Base-by-base conservation (phyloP, 2,888 invertebrate genomes). In the Orchestes rusci region DNA sequence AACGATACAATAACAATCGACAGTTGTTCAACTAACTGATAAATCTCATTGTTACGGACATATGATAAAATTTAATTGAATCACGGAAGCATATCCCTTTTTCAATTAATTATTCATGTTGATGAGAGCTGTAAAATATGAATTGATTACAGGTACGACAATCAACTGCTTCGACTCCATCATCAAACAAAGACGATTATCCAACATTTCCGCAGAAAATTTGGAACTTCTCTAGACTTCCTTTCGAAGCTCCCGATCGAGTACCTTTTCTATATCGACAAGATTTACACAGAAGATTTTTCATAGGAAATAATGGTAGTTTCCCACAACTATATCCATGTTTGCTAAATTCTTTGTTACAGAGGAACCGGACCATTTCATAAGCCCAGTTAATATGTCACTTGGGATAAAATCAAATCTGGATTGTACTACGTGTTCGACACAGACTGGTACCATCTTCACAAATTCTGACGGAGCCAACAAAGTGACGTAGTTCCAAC, bases 171-270 rank as follows among this genome's bases (percentile, higher is more conserved):
- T n/a, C n/a, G n/a, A n/a, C n/a, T n/a, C n/a, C n/a, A n/a, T n/a
- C n/a, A n/a, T n/a, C n/a, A n/a, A n/a, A n/a, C n/a, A 16, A 34
- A 23, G 61, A 61, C 37, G 60, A 61, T 12, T 54, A 62, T 39
- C 54, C 62, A 5, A 50, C 60, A 7, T 56, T 65, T 20, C 61
- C 65, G 1, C 65, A 65, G 42, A 56, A 65, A 50, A 64, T 66
- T 49, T 67, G 67, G 67, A 67, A 66, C 42, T 54, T 67, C 17
- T 65, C 66, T 29, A 52, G 64, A 42, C 40, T 67, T 37, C 64
- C 67, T 10, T 64, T 67, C 52, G 67, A 67, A 40, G 62, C 62
- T 34, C 57, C 59, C 17, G 65, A 66, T 31, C 55, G 66, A 43
- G 61, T 60, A 17, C 66, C 63, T 52, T 64, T 67, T 41, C 53